phyloP scores from a whole-genome alignment of 2,113 vertebrate genomes.

The Penelope pileata region DNA sequence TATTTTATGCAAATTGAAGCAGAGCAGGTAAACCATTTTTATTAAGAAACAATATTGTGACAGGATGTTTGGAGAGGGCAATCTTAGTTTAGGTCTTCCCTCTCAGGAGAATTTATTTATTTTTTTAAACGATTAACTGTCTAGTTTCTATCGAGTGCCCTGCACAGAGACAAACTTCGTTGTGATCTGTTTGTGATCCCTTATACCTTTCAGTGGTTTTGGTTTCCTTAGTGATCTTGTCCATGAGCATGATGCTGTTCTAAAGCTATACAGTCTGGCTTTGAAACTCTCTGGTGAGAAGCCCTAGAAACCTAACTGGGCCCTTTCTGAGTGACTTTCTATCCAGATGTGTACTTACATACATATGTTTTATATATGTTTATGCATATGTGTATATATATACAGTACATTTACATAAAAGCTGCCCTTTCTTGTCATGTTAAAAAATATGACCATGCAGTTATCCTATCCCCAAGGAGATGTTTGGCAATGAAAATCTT shows the following conservation, averaged over 20 bases:
- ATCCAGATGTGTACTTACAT: not conserved
- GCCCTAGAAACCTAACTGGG: not conserved
- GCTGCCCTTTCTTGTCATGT: not conserved
- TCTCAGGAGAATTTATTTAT: not conserved
- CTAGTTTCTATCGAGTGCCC: not conserved
- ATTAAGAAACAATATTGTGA: not conserved
- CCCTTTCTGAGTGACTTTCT: not conserved
- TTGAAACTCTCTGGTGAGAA: not conserved
- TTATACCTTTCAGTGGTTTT: not conserved
- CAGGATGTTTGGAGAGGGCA: not conserved
- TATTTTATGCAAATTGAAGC: not conserved
- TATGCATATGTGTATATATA: not conserved
- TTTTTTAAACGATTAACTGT: not conserved
- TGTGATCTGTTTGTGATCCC: not conserved
- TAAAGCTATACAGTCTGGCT: not conserved
- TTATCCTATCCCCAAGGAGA: not conserved
- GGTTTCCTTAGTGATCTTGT: not conserved
- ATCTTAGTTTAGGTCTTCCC: not conserved
- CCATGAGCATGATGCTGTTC: not conserved
- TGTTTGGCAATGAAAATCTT: not conserved
- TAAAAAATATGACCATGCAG: not conserved
- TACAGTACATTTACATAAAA: not conserved
- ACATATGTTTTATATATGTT: not conserved
- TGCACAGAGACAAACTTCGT: not conserved
- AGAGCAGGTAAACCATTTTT: not conserved